A percentile compares a stretch with the other conserved stretches of the same genome.
These are phyloP conservation scores for Cheilosia scutellata DNA, from an alignment of 2,888 invertebrate species.

Conservation along the genomic window DNA sequence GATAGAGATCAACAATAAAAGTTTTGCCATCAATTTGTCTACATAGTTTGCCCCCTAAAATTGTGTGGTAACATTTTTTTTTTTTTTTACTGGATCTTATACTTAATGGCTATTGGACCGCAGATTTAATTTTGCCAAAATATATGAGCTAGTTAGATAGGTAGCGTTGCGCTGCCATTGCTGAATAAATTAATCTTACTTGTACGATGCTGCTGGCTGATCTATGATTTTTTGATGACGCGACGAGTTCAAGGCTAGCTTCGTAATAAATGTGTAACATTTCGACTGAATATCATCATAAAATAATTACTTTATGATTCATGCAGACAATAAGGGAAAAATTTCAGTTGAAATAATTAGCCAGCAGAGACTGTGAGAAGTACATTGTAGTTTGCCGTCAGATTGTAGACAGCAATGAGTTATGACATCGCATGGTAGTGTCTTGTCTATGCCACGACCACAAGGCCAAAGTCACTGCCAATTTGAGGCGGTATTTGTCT, in stretches of 20 bases:
- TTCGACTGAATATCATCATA: neutral
- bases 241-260: conserved; percentile 53
- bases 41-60: conserved; percentile 26
- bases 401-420: neutral
- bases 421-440: neutral
- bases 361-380: neutral
- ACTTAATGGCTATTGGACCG: conserved; percentile 69
- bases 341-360: neutral
- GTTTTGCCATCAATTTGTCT: conserved; percentile 75
- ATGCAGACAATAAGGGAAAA: neutral
- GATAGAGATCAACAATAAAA: conserved; percentile 75
- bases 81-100: neutral
- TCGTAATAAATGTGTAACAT: conserved; percentile 34
- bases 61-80: conserved; percentile 16
- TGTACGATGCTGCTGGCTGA: conserved; percentile 7
- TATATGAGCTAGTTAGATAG: conserved; percentile 44
- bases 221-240: conserved; percentile 1
- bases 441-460: neutral
- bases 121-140: conserved; percentile 59
- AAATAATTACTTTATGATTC: conserved; percentile 27
- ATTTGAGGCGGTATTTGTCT: neutral
- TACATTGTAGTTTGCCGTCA: neutral
- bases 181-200: conserved; percentile 53
- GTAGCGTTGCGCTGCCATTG: conserved; percentile 45
- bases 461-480: neutral